Conservation (phyloP, 1,140 invertebrate species). For the Cydia splendana region DNA sequence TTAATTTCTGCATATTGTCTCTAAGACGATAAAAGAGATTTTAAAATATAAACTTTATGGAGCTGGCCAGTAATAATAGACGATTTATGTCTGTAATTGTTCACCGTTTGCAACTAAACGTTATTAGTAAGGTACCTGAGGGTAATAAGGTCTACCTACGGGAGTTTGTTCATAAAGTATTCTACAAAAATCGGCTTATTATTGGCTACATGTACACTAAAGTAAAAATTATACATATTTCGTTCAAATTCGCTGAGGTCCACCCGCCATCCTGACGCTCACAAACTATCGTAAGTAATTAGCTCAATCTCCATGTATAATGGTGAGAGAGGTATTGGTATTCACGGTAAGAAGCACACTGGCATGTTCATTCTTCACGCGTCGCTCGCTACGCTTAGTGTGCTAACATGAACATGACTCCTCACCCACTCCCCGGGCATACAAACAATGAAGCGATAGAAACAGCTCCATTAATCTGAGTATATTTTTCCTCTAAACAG, state of each 20-base stretch:
- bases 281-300: not conserved
- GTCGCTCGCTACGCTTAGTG: not conserved
- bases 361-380: not conserved
- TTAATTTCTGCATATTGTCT: constrained; percentile 8
- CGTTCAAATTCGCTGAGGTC: too few relatives aligned
- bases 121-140: not conserved
- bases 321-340: not conserved
- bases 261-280: too few relatives aligned
- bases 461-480: not conserved
- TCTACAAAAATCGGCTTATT: too few relatives aligned
- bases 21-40: not conserved
- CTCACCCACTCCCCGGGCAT: not conserved
- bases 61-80: not conserved
- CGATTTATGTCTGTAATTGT: not conserved
- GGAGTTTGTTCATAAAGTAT: too few relatives aligned
- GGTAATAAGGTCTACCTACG: too few relatives aligned
- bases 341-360: not conserved
- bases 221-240: too few relatives aligned
- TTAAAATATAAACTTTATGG: not conserved
- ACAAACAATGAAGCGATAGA: not conserved
- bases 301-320: not conserved
- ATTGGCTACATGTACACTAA: too few relatives aligned
- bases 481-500: not conserved
- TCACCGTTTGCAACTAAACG: not conserved
- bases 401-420: not conserved